Percentiles rank a stretch among this genome's conserved stretches.
Conservation (phyloP, 2,888 invertebrate species). For the Augochlorella aurata region DNA sequence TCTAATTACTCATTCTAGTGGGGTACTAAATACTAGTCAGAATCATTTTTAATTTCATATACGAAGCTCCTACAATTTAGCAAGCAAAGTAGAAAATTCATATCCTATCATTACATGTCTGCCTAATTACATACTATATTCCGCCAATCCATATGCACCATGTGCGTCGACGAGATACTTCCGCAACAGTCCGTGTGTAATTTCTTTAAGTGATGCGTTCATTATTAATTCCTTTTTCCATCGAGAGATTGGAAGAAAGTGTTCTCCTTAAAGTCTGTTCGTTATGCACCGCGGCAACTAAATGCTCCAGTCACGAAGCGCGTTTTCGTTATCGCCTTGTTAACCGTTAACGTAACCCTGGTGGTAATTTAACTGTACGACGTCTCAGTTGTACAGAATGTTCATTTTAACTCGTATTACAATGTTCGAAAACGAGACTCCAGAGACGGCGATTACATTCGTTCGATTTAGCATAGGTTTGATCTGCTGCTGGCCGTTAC, state of each 20-base stretch:
- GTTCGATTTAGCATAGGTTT: slow-evolving; percentile 46
- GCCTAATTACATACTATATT: neutral
- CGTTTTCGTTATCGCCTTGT: neutral
- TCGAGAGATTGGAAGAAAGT: too few relatives aligned
- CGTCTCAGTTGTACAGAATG: neutral
- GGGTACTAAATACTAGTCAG: too few relatives aligned
- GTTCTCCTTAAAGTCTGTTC: neutral
- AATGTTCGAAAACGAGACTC: slow-evolving; percentile 19
- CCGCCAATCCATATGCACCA: neutral
- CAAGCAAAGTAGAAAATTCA: neutral
- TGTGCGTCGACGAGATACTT: neutral
- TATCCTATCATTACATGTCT: neutral
- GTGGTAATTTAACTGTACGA: neutral
- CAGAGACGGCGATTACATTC: slow-evolving; percentile 45
- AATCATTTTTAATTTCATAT: too few relatives aligned
- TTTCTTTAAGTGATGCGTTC: neutral
- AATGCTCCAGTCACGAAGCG: neutral
- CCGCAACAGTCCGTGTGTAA: neutral
- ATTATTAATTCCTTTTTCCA: neutral
- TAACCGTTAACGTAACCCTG: neutral
- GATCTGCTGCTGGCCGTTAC: slow-evolving; percentile 55
- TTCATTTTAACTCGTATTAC: neutral
- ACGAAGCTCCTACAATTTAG: neutral
- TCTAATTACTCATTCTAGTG: too few relatives aligned
- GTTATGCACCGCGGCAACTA: neutral